Conservation (phyloP, 2,113 vertebrate genomes). For the Oreochromis spilurus region DNA sequence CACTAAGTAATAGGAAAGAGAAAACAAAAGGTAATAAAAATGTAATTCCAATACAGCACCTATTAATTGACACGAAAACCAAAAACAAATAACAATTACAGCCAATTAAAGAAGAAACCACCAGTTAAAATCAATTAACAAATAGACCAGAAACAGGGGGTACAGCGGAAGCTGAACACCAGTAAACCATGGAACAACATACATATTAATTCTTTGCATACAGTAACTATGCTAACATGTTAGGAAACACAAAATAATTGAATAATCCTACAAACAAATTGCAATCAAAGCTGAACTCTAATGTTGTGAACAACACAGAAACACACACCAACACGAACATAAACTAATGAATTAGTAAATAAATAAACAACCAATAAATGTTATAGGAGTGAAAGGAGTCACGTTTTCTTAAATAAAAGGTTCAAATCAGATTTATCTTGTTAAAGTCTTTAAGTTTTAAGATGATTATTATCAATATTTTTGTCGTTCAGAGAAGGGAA, state of each 20-base stretch:
- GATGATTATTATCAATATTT: too few species aligned
- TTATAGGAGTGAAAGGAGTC: too few species aligned
- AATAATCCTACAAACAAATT: not conserved
- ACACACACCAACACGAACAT: not conserved
- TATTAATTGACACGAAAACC: not conserved
- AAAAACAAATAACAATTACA: rapidly evolving
- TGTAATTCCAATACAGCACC: too few species aligned
- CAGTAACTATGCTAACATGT: not conserved
- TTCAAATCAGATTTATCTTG: too few species aligned
- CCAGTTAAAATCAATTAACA: rapidly evolving
- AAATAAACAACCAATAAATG: too few species aligned
- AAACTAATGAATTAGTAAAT: rapidly evolving
- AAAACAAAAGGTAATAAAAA: too few species aligned
- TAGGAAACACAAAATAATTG: not conserved
- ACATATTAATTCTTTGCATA: not conserved
- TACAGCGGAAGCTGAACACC: not conserved
- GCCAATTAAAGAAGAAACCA: not conserved
- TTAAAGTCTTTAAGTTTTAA: too few species aligned
- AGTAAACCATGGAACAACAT: not conserved
- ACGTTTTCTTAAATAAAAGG: too few species aligned
- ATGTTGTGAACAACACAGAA: not conserved
- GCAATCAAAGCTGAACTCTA: rapidly evolving
- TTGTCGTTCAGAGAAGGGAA: too few species aligned
- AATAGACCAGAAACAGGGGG: not conserved
- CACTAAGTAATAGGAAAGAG: rapidly evolving